Percentiles rank a stretch among this genome's conserved stretches.
Conservation (phyloP, 2,888 invertebrate species). For the Amblyjoppa fuscipennis region DNA sequence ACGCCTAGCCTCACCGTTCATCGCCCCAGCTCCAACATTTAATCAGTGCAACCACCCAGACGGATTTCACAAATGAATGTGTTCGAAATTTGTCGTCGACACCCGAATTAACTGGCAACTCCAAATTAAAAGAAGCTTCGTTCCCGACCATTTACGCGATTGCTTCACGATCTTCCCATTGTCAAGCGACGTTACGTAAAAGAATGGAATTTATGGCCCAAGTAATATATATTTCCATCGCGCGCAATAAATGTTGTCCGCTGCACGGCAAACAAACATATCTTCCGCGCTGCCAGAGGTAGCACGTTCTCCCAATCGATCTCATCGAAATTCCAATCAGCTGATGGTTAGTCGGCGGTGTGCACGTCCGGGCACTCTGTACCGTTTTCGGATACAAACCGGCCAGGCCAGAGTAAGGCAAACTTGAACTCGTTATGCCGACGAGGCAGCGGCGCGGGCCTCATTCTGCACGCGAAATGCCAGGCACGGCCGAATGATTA, state of each 20-base stretch:
- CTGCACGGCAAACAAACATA: slow-evolving; percentile 43
- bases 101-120: not conserved
- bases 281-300: slow-evolving; percentile 7
- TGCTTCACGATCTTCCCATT: not conserved
- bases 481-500: slow-evolving; percentile 64
- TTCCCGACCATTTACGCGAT: not conserved
- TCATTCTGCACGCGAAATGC: slow-evolving; percentile 50
- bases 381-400: slow-evolving; percentile 39
- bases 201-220: slow-evolving; percentile 26
- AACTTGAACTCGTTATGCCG: slow-evolving; percentile 61
- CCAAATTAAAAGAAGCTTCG: not conserved
- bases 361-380: slow-evolving; percentile 17
- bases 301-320: slow-evolving; percentile 54
- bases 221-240: slow-evolving; percentile 28
- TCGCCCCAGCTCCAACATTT: not conserved
- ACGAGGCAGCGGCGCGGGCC: slow-evolving; percentile 15
- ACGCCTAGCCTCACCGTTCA: too few relatives aligned
- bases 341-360: slow-evolving; percentile 59
- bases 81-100: not conserved
- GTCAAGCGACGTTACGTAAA: not conserved
- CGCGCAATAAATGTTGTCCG: slow-evolving; percentile 23
- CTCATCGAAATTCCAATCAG: slow-evolving; percentile 67
- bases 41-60: not conserved
- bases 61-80: not conserved
- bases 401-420: slow-evolving; percentile 45